Base-by-base conservation (phyloP, 1,140 invertebrate species). In the Drosophila kurseongensis region DNA sequence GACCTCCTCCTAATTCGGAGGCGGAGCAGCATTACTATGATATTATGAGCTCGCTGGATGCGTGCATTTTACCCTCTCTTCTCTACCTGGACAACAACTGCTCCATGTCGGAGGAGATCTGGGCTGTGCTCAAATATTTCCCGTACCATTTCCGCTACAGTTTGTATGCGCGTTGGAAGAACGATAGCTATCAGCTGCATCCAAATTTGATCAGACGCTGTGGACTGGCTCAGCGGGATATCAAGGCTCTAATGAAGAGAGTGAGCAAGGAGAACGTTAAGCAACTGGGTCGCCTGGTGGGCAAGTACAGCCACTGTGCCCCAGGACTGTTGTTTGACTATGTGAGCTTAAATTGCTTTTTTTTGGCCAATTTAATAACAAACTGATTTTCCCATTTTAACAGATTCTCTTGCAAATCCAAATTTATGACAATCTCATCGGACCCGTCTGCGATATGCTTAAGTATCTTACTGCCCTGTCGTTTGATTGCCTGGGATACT, bases 231-330 rank as follows among this genome's bases (percentile, higher is more conserved):
- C 94, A 98, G 62, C 98, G 99, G 80, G 96, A 97, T 85, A 97
- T 99, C 6, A 99, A 98, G 90, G 98, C 97, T 69, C 96, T 99
- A 7, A 98, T 99, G 97, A 99, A 99, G 93, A 94, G 98, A 51
- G 96, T 99, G 2, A 98, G 97, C 80, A 99, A 99, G 92, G 99
- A 99, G 93, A 99, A 98, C 85, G 97, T 99, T 2, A 99, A 99
- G 93, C 98, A 97, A 0, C 96, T 98, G 57, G 98, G 99, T 7
- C 93, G 99, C 63, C 96, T 97, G 38, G 96, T 99, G 60, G 99
- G 98, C 13, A 99, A 99, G 94, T 94, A 99, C 14, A 98, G 97
- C 35, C 98, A 99, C 91, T 98, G 97, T 57, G 97, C 98, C 50
- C 99, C 99, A 0, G 97, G 97, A 23, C 96, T 98, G 78, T 93